phyloP scores from a whole-genome alignment of 1,140 invertebrate species.

The Rhopalosiphum padi region DNA sequence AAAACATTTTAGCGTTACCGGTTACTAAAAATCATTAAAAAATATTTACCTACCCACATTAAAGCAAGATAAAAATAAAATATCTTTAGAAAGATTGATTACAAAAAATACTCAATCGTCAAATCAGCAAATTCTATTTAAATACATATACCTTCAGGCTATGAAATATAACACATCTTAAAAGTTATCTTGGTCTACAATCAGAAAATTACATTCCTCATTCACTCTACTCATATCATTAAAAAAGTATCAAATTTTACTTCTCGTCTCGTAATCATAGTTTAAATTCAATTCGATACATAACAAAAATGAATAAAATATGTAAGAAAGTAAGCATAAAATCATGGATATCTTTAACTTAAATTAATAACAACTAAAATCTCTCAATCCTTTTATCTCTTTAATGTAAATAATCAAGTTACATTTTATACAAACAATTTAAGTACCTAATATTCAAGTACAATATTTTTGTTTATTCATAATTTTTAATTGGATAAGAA shows the following conservation, averaged over 20 bases:
- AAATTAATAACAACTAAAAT: background rate
- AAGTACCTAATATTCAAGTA: background rate
- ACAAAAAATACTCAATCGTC: background rate
- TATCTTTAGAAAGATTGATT: background rate
- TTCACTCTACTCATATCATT: background rate
- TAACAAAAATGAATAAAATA: background rate
- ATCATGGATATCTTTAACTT: background rate
- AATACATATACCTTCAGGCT: background rate
- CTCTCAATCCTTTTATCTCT: background rate
- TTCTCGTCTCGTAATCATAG: background rate
- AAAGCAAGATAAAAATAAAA: too few relatives aligned
- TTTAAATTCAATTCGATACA: background rate
- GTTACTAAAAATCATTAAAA: background rate
- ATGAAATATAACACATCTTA: background rate
- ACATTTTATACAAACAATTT: background rate
- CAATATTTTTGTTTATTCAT: background rate
- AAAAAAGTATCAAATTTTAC: background rate
- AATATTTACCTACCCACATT: too few relatives aligned
- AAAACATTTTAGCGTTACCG: background rate
- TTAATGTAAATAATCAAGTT: too few relatives aligned
- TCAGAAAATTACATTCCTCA: background rate
- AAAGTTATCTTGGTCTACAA: background rate
- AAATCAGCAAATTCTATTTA: background rate
- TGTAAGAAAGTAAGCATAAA: background rate
- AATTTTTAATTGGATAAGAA: too few relatives aligned